Evolutionary conservation across 2,113 vertebrate species (phyloP), one percentile per base, ranked within the genome.

Genomic region (Chionis minor): DNA sequence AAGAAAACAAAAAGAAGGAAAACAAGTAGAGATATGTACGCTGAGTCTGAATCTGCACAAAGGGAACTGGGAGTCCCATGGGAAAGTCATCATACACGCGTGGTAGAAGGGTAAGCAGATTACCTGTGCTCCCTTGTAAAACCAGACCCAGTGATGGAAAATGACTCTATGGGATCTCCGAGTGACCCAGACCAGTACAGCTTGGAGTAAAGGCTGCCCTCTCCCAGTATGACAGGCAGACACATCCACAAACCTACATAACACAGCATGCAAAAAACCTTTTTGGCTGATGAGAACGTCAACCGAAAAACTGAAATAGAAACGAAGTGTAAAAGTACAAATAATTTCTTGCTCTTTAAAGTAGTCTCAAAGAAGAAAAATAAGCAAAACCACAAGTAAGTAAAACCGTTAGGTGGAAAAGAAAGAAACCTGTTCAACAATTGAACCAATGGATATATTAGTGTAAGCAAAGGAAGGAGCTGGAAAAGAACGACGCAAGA

Each of bases 131-230:
- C 21, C 54, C 67, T 24, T 4, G 11, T 11, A 12, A 40, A 65
- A 42, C 20, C 58, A 28, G 55, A 16, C 40, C 40, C 21, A 1
- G 42, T 2, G 44, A 71, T 8, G 44, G 55, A 40, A 70, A 49
- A 10, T 1, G 2, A 13, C 19, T 13, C 38, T 7, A 3, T 1
- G n/a, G 67, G 54, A 28, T 22, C 32, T 49, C 55, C 0, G 3
- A 44, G 20, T n/a, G 32, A 44, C 32, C 30, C 42, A 38, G 61
- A 24, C 10, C 40, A 14, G n/a, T 1, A 10, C 58, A 17, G 42
- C 47, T 74, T 2, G 23, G 49, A 24, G 22, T 51, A 51, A 33
- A 74, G 67, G 40, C 27, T 3, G 1, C 45, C 49, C 74, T 58
- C 62, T 67, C 30, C 40, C 54, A 49, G 5, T 16, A 10, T 1